Evolutionary conservation across 2,797 vertebrate species (phyloP).

Genomic region (Acropternis orthonyx): DNA sequence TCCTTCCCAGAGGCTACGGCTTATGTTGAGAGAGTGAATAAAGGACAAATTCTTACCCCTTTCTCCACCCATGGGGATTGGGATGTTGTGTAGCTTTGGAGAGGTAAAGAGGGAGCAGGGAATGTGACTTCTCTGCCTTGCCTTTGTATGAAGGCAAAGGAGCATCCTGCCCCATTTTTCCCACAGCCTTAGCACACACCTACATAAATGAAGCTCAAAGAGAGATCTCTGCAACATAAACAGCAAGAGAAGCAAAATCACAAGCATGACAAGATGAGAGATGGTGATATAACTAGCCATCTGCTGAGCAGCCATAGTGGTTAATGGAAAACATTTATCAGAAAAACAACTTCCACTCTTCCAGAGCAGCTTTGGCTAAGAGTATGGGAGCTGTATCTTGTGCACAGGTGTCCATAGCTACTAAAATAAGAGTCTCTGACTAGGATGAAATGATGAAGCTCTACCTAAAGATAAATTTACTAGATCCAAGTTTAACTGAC

Average conservation of each 20-base stretch:
- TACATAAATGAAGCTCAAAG: neutral
- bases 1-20: neutral
- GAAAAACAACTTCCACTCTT: neutral
- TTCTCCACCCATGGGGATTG: neutral
- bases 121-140: neutral
- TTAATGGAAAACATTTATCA: slow-evolving; percentile 1
- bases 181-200: neutral
- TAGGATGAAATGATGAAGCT: neutral
- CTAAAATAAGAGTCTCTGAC: neutral
- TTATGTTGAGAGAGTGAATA: rapidly evolving
- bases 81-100: neutral
- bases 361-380: neutral
- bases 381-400: neutral
- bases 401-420: neutral
- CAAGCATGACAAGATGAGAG: neutral
- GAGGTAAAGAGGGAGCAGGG: neutral
- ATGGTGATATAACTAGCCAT: slow-evolving; percentile 4
- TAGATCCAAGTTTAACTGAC: slow-evolving; percentile 8
- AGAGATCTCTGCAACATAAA: neutral
- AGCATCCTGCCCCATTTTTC: neutral
- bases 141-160: neutral
- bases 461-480: neutral
- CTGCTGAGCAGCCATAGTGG: neutral
- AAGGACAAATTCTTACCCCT: neutral
- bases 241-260: neutral